Base-by-base conservation (phyloP, 2,113 vertebrate genomes). In the Galemys pyrenaicus region DNA sequence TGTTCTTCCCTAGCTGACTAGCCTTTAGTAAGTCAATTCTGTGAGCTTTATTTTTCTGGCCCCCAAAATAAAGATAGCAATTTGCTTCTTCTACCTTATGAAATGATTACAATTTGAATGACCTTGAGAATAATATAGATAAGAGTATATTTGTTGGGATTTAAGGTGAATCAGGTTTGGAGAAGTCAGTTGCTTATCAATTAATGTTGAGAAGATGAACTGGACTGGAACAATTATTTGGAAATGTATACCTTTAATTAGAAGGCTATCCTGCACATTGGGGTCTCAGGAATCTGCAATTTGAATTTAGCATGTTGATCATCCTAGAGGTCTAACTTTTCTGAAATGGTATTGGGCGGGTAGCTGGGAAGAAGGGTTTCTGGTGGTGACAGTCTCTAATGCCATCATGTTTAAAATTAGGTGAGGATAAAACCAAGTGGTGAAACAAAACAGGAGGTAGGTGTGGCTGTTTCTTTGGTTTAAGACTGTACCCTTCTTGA, bases 401-500 rank as follows among this genome's bases (percentile, higher is more conserved):
- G 65, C 74, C 60, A 83, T 49, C 89, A 80, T 68, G 22, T 87
- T 49, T 80, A 91, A 85, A 71, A 56, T 62, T 80, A 81, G 28
- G 39, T 37, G 13, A 68, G 32, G 64, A 58, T 46, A 58, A 90
- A 83, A 60, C 65, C 65, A 94, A 92, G 13, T 13, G 35, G 46
- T 4, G 64, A 65, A 87, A 39, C 30, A 20, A 46, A 67, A 44
- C 22, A n/a, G 49, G 22, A 70, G 49, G 28, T 9, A 56, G 1
- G 3, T 56, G 5, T 44, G 46, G 35, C 62, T 56, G 19, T 65
- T 74, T 30, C 9, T 28, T 1, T 73, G 41, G 60, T 49, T 41
- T 56, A 87, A 95, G 92, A 32, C 37, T 37, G 78, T 98, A 98
- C 98, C 98, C 89, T 98, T 98, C 98, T 44, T 68, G 54, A 35